Conservation (phyloP, 2,888 invertebrate genomes). For the Lepidonotus clava region DNA sequence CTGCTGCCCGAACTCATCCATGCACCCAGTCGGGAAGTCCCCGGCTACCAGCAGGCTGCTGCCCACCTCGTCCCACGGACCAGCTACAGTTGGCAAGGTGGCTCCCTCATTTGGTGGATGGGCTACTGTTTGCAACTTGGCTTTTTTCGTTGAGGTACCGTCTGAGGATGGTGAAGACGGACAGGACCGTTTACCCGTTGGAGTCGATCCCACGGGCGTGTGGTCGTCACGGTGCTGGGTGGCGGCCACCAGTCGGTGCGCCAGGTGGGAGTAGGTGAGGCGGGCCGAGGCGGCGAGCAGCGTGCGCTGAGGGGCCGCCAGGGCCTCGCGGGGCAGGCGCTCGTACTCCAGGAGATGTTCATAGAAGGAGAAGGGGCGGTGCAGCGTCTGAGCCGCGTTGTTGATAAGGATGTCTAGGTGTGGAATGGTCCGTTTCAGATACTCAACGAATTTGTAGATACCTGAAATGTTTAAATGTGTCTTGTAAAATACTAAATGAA, state of each 20-base stretch:
- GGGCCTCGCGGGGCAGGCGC: slow-evolving; percentile 23
- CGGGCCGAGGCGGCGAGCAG: background rate
- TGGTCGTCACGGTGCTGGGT: background rate
- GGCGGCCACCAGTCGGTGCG: background rate
- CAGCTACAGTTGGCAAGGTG: too few relatives aligned
- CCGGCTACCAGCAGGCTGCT: background rate
- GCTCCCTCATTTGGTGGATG: too few relatives aligned
- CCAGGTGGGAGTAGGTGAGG: background rate
- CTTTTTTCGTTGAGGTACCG: too few relatives aligned
- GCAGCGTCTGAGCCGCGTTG: slow-evolving; percentile 60
- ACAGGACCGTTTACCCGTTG: too few relatives aligned
- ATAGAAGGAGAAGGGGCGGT: slow-evolving; percentile 55
- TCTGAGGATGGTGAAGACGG: too few relatives aligned
- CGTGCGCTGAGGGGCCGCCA: slow-evolving; percentile 20
- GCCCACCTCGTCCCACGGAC: too few relatives aligned
- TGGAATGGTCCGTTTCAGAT: slow-evolving; percentile 46
- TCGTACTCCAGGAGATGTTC: slow-evolving; percentile 51
- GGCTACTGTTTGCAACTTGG: too few relatives aligned
- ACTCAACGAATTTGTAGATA: slow-evolving; percentile 55
- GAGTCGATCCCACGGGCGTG: background rate
- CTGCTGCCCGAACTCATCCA: slow-evolving; percentile 59
- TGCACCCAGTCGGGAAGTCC: slow-evolving; percentile 44
- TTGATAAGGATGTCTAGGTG: slow-evolving; percentile 59
- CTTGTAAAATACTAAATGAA: background rate
- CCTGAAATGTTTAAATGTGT: slow-evolving; percentile 49